A percentile compares a stretch with the other conserved stretches of the same genome.
Conservation (phyloP, 1,140 invertebrate species). For the Aphelenchoides besseyi region DNA sequence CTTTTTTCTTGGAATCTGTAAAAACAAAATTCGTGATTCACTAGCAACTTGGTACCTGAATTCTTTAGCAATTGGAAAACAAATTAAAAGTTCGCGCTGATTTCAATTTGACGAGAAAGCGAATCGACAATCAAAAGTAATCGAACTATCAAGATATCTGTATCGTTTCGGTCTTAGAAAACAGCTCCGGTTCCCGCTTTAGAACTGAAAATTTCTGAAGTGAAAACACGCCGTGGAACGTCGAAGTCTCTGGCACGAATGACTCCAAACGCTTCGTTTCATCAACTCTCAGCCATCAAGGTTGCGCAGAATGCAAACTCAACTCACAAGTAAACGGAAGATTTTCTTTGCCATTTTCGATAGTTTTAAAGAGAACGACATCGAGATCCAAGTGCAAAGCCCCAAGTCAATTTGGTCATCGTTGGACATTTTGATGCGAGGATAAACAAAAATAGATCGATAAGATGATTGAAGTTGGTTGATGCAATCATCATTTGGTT, state of each 20-base stretch:
- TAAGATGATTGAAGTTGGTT: too few species aligned
- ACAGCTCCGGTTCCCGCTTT: slow-evolving; percentile 23
- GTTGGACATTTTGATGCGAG: slow-evolving; percentile 95
- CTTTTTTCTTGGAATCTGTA: too few species aligned
- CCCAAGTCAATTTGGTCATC: slow-evolving; percentile 56
- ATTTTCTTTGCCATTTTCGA: slow-evolving; percentile 21
- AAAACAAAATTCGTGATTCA: too few species aligned
- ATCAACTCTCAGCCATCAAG: slow-evolving; percentile 32
- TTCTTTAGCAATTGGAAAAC: too few species aligned
- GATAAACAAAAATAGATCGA: too few species aligned
- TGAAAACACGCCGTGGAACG: slow-evolving; percentile 25
- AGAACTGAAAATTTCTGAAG: slow-evolving; percentile 29
- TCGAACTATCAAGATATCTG: too few species aligned
- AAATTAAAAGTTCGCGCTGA: too few species aligned
- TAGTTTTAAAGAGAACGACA: slow-evolving; percentile 31
- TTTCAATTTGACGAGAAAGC: too few species aligned
- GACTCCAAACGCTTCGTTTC: slow-evolving; percentile 28
- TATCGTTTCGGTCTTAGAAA: slow-evolving; percentile 18
- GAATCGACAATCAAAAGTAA: too few species aligned
- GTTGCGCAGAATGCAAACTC: slow-evolving; percentile 32
- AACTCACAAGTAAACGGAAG: slow-evolving; percentile 23
- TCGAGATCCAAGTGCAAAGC: slow-evolving; percentile 35
- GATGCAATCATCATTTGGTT: too few species aligned
- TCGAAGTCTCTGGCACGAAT: slow-evolving; percentile 47
- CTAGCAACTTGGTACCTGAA: too few species aligned